These are phyloP conservation scores for Scophthalmus maximus DNA, from an alignment of 2,113 vertebrate genomes.

Conservation along the genomic window DNA sequence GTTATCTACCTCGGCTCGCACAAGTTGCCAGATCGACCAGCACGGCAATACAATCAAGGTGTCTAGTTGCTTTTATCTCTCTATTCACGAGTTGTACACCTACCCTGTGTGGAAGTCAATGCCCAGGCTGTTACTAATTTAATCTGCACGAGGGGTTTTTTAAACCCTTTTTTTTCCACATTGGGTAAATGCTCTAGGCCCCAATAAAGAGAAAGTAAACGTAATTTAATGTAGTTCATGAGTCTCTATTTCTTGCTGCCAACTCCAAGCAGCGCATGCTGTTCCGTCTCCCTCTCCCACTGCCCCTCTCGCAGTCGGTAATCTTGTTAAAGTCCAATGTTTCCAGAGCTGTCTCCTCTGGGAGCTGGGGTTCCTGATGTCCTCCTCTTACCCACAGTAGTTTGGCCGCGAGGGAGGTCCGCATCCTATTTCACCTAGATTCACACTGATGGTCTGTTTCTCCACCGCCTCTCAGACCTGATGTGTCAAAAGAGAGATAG, in stretches of 20 bases:
- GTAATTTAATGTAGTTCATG: slow-evolving; percentile 83
- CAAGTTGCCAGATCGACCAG: slow-evolving; percentile 26
- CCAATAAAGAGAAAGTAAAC: slow-evolving; percentile 81
- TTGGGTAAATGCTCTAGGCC: slow-evolving; percentile 75
- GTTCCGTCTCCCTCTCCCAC: slow-evolving; percentile 53
- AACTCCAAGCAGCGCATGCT: slow-evolving; percentile 69
- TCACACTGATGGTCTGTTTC: slow-evolving; percentile 33
- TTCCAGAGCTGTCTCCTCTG: slow-evolving; percentile 69
- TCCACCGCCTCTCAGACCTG: slow-evolving; percentile 23
- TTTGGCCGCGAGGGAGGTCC: slow-evolving; percentile 46
- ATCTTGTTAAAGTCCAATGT: slow-evolving; percentile 79
- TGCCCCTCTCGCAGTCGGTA: slow-evolving; percentile 56
- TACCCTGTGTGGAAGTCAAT: slow-evolving; percentile 63
- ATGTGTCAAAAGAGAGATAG: slow-evolving; percentile 27
- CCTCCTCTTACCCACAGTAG: slow-evolving; percentile 53
- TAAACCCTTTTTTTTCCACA: slow-evolving; percentile 61
- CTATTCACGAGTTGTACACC: slow-evolving; percentile 47
- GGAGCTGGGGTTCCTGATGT: slow-evolving; percentile 61
- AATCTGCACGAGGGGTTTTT: slow-evolving; percentile 63
- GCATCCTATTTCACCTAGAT: slow-evolving; percentile 43
- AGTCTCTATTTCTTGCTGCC: slow-evolving; percentile 82
- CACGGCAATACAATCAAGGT: slow-evolving; percentile 47
- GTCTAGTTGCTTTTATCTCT: slow-evolving; percentile 54
- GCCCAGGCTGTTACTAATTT: slow-evolving; percentile 76
- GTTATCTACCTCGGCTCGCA: slow-evolving; percentile 41